Conservation (phyloP, 2,797 vertebrate genomes). For the Squalus acanthias region DNA sequence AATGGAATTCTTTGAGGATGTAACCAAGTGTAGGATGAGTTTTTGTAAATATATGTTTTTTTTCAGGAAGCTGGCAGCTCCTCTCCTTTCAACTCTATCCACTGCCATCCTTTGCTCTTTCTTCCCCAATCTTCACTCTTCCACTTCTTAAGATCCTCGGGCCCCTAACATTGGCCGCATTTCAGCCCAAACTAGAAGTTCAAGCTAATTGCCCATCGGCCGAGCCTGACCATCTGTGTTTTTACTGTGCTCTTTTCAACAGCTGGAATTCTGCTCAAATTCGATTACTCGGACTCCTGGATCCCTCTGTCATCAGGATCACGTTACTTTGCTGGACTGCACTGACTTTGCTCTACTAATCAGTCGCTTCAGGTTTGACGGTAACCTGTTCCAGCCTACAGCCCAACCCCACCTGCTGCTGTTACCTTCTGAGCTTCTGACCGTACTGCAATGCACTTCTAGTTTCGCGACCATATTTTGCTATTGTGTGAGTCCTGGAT, state of each 20-base stretch:
- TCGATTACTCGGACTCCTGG: background rate
- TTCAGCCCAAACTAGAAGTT: background rate
- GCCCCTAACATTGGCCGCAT: no score
- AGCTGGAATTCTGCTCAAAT: background rate
- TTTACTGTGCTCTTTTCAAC: background rate
- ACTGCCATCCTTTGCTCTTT: background rate
- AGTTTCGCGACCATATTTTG: background rate
- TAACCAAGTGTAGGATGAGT: background rate
- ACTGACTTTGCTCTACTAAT: background rate
- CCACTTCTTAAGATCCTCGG: no score
- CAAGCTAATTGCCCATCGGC: background rate
- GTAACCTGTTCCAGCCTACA: no score
- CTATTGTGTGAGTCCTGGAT: background rate
- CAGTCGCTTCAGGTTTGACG: background rate
- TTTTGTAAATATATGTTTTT: background rate
- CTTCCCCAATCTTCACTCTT: background rate
- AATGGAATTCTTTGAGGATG: background rate
- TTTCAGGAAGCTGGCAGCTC: background rate
- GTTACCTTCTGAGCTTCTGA: background rate
- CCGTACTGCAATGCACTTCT: background rate
- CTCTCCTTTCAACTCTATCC: background rate
- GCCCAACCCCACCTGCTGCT: background rate
- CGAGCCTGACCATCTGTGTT: background rate
- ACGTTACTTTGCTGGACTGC: background rate
- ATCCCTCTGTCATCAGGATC: background rate